Conservation (phyloP, 2,888 invertebrate genomes). For the Kuschelorhynchus macadamiae region DNA sequence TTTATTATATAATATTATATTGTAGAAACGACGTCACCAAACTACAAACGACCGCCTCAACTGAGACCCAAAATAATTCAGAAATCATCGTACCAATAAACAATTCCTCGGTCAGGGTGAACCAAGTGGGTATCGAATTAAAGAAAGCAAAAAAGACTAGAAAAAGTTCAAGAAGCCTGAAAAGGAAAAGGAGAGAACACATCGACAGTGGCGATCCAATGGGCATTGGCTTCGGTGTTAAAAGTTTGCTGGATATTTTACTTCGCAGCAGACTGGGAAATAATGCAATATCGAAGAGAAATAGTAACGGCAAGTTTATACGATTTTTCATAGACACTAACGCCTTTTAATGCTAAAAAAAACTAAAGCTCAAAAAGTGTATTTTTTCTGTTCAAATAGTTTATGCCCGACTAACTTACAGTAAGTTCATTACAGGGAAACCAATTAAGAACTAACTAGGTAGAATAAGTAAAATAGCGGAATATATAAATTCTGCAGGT, state of each 20-base stretch:
- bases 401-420: too few relatives aligned
- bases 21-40: conserved; percentile 7
- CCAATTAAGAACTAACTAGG: too few relatives aligned
- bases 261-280: conserved; percentile 20
- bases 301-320: background rate
- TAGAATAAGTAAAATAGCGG: too few relatives aligned
- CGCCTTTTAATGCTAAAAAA: too few relatives aligned
- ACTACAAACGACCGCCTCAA: too few relatives aligned
- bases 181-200: conserved; percentile 20
- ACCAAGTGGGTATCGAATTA: conserved; percentile 15
- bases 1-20: background rate
- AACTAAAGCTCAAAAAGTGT: too few relatives aligned
- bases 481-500: too few relatives aligned
- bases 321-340: too few relatives aligned
- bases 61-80: background rate
- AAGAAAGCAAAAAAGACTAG: conserved; percentile 20
- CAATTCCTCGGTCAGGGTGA: background rate
- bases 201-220: conserved; percentile 2
- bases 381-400: too few relatives aligned
- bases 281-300: background rate
- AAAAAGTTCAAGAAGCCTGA: conserved; percentile 37
- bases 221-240: conserved; percentile 49
- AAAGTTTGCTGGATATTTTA: conserved; percentile 39
- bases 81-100: background rate
- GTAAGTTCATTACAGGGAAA: too few relatives aligned